Conservation (phyloP, 2,113 vertebrate genomes). For the Tenebrosternarchus preto region DNA sequence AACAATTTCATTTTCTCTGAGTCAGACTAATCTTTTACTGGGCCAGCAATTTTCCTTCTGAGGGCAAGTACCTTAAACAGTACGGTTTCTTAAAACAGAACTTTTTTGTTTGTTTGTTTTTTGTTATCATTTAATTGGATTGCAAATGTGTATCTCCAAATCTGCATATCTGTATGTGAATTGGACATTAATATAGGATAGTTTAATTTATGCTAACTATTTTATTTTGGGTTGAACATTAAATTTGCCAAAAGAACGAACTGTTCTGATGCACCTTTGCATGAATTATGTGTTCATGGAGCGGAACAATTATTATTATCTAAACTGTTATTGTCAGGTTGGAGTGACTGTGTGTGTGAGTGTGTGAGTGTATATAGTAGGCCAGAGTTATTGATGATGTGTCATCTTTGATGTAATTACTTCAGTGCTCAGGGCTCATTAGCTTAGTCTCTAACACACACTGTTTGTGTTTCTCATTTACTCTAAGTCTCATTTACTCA, state of each 20-base stretch:
- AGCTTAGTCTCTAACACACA: constrained; percentile 30
- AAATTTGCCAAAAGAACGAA: neutral
- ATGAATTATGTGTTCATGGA: neutral
- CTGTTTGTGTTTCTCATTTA: constrained; percentile 51
- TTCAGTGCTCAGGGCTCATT: constrained; percentile 47
- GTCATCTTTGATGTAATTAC: constrained; percentile 48
- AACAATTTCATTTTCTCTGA: neutral
- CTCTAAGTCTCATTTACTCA: constrained; percentile 53
- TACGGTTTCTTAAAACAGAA: neutral
- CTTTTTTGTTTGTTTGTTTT: neutral
- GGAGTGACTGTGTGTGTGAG: neutral
- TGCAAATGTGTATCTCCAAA: too few relatives aligned
- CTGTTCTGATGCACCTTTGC: neutral
- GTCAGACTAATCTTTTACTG: neutral
- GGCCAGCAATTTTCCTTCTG: neutral
- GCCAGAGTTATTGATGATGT: constrained; percentile 36
- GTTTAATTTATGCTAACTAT: too few relatives aligned
- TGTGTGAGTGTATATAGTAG: neutral
- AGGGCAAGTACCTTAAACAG: neutral
- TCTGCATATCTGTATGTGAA: too few relatives aligned
- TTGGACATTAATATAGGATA: too few relatives aligned
- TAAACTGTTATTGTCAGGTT: neutral
- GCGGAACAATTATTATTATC: neutral
- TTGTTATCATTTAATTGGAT: neutral
- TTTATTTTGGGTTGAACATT: neutral